These are phyloP conservation scores for Podarcis cretensis DNA, from an alignment of 2,113 vertebrate genomes.

Conservation along the genomic window DNA sequence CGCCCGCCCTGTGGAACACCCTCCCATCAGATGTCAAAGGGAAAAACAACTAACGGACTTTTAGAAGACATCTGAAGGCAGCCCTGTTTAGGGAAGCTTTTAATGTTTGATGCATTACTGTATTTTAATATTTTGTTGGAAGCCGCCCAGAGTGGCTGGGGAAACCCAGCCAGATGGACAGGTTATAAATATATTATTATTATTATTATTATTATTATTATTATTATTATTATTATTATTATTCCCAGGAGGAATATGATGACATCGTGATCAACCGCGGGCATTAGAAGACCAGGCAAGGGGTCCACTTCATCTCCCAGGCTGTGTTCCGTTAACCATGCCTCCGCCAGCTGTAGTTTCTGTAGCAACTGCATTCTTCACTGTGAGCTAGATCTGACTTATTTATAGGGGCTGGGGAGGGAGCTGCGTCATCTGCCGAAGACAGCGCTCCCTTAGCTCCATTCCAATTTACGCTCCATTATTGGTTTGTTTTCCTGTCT, in stretches of 20 bases:
- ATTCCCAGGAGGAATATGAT: conserved; percentile 77
- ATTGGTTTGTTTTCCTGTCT: conserved; percentile 1
- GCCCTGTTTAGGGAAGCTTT: too few species aligned
- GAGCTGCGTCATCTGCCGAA: not conserved
- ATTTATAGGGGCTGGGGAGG: conserved; percentile 8
- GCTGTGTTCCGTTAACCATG: not conserved
- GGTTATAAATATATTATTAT: too few species aligned
- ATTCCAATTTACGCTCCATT: not conserved
- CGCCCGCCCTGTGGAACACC: too few species aligned
- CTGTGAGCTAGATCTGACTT: not conserved
- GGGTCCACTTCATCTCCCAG: not conserved
- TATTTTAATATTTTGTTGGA: too few species aligned
- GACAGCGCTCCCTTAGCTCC: not conserved
- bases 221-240: too few species aligned
- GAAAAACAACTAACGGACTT: too few species aligned
- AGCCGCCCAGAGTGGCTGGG: too few species aligned
- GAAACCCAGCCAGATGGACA: too few species aligned
- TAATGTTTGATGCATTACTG: too few species aligned
- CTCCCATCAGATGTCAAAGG: too few species aligned
- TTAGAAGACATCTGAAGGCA: too few species aligned
- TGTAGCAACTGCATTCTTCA: conserved; percentile 7
- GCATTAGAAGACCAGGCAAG: not conserved
- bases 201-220: too few species aligned
- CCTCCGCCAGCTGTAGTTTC: not conserved
- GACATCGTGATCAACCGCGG: conserved; percentile 80